phyloP scores from a whole-genome alignment of 2,113 vertebrate species.

The Rafetus swinhoei region DNA sequence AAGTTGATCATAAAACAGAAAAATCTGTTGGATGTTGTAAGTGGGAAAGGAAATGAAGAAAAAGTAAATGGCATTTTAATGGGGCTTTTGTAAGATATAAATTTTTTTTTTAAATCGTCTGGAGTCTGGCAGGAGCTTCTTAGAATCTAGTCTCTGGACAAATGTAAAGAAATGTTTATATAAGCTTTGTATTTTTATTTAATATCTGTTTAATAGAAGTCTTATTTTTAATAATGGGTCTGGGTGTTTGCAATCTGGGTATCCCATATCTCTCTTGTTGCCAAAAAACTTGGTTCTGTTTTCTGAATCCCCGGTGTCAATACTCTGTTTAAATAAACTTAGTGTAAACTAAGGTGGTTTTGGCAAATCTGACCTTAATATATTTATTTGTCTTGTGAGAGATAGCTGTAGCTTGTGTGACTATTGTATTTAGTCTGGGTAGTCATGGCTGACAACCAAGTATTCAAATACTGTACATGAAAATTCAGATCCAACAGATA shows the following conservation, averaged over 20 bases:
- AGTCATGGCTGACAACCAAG: conserved; percentile 35
- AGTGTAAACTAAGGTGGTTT: conserved; percentile 39
- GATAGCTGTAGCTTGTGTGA: conserved; percentile 23
- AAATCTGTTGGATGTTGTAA: not conserved
- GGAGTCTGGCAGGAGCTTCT: conserved; percentile 5
- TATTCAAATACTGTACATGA: not conserved
- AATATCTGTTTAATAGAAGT: conserved; percentile 42
- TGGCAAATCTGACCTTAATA: conserved; percentile 5
- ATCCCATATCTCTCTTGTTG: not conserved
- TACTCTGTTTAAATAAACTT: conserved; percentile 60
- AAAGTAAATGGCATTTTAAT: conserved; percentile 31
- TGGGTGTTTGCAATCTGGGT: conserved; percentile 47
- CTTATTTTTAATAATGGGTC: conserved; percentile 14
- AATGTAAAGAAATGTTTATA: not conserved
- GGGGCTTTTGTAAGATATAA: not conserved
- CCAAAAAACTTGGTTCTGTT: conserved; percentile 28
- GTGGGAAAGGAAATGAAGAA: conserved; percentile 50
- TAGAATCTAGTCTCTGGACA: conserved; percentile 19
- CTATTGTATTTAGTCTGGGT: conserved; percentile 51
- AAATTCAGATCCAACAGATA: not conserved
- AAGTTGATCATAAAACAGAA: conserved; percentile 9
- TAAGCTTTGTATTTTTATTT: conserved; percentile 1
- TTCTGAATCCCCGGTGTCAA: conserved; percentile 55
- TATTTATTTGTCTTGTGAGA: conserved; percentile 55
- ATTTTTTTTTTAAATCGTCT: not conserved